These are phyloP conservation scores for Ectemnius lituratus DNA, from an alignment of 2,888 invertebrate species.

Conservation along the genomic window DNA sequence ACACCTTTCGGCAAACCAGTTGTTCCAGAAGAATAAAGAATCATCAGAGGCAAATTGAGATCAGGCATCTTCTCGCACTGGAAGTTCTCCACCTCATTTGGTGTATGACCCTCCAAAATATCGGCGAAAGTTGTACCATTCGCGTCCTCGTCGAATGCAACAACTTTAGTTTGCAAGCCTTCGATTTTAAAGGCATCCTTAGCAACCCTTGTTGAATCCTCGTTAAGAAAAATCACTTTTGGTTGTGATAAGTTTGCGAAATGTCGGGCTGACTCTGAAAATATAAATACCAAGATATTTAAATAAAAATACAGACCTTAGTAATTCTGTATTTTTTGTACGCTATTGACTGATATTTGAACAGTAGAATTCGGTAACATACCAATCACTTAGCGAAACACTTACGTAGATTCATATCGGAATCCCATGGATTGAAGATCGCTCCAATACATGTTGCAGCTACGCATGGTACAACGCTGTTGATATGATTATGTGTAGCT, in stretches of 20 bases:
- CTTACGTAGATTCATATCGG: slow-evolving; percentile 61
- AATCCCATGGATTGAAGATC: slow-evolving; percentile 67
- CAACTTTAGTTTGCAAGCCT: slow-evolving; percentile 23
- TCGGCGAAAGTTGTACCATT: slow-evolving; percentile 50
- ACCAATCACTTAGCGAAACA: not conserved
- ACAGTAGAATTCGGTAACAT: not conserved
- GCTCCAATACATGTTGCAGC: slow-evolving; percentile 64
- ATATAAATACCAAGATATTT: too few species aligned
- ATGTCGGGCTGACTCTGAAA: slow-evolving; percentile 57
- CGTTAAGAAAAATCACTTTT: slow-evolving; percentile 64
- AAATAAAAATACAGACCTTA: too few species aligned
- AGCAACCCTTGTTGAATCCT: slow-evolving; percentile 25
- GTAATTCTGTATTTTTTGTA: too few species aligned
- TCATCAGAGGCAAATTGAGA: slow-evolving; percentile 50
- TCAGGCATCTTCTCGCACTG: slow-evolving; percentile 43
- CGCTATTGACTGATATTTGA: too few species aligned
- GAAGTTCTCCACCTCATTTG: slow-evolving; percentile 55
- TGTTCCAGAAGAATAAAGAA: slow-evolving; percentile 72
- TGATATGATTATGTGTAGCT: slow-evolving; percentile 65
- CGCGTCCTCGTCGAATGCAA: slow-evolving; percentile 59
- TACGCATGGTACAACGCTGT: slow-evolving; percentile 63
- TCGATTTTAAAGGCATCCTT: slow-evolving; percentile 51
- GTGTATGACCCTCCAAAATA: slow-evolving; percentile 47
- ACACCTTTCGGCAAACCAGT: slow-evolving; percentile 71
- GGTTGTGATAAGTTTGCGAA: slow-evolving; percentile 53